Evolutionary conservation across 2,113 vertebrate species (phyloP).

Genomic region (Enhydra lutris): DNA sequence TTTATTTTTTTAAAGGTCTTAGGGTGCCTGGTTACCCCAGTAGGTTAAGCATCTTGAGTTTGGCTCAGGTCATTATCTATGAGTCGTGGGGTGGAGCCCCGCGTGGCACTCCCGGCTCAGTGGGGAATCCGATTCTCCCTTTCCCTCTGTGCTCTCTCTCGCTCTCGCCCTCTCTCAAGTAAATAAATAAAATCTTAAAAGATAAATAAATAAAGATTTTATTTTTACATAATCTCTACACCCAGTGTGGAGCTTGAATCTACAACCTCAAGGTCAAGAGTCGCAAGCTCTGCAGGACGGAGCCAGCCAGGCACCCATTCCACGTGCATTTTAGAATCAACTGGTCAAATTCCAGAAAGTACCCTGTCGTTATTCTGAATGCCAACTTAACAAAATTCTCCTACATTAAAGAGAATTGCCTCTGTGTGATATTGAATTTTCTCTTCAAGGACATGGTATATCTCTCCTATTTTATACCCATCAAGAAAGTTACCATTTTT

Average conservation of each 20-base stretch:
- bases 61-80: neutral
- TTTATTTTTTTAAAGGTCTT: neutral
- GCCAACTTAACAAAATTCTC: neutral
- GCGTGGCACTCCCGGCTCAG: too few relatives aligned
- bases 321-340: neutral
- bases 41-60: neutral
- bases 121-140: too few relatives aligned
- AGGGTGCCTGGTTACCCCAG: too few relatives aligned
- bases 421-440: neutral
- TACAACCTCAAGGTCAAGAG: too few relatives aligned
- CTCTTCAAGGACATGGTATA: neutral
- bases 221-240: too few relatives aligned
- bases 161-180: too few relatives aligned
- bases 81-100: neutral
- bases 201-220: too few relatives aligned
- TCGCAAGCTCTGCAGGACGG: too few relatives aligned
- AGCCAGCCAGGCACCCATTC: neutral
- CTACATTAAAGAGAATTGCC: neutral
- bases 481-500: neutral
- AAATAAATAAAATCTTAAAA: too few relatives aligned
- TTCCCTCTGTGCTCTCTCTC: too few relatives aligned
- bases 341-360: neutral
- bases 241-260: too few relatives aligned
- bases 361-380: neutral
- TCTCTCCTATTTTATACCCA: neutral